Percentiles rank a stretch among this genome's conserved stretches.
Evolutionary conservation across 2,113 vertebrate species (phyloP).

Genomic region (Thunnus maccoyii): DNA sequence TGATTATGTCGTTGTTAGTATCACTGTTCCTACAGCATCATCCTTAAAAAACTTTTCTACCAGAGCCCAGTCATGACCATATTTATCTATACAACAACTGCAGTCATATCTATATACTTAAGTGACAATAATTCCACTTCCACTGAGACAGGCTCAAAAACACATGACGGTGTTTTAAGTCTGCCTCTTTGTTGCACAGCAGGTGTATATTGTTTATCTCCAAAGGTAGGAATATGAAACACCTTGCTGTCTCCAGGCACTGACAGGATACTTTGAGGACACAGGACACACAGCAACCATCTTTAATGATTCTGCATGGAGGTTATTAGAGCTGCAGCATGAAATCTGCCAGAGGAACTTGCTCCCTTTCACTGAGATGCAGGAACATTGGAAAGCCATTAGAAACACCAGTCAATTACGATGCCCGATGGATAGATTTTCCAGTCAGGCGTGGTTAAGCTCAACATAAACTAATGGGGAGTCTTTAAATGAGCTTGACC

Average conservation of each 20-base stretch:
- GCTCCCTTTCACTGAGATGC: conserved; percentile 50
- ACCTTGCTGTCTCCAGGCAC: conserved; percentile 39
- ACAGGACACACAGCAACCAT: conserved; percentile 43
- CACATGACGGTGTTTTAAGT: neutral
- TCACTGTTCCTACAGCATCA: too few species aligned
- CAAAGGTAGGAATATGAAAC: conserved; percentile 20
- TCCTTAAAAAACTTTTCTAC: too few species aligned
- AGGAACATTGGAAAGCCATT: conserved; percentile 80
- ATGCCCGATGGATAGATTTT: conserved; percentile 82
- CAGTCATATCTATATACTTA: too few species aligned
- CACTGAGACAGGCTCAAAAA: neutral
- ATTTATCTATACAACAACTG: neutral
- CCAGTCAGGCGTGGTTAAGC: conserved; percentile 82
- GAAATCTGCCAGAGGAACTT: conserved; percentile 70
- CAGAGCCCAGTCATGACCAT: neutral
- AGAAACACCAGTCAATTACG: conserved; percentile 82
- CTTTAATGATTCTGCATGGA: conserved; percentile 66
- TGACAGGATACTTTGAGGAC: conserved; percentile 55
- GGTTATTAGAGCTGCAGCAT: conserved; percentile 63
- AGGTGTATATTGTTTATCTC: neutral
- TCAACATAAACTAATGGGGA: conserved; percentile 85
- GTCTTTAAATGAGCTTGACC: conserved; percentile 86
- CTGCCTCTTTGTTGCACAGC: conserved; percentile 1
- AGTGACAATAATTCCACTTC: neutral
- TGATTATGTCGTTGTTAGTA: too few species aligned